Percentiles rank a stretch among this genome's conserved stretches.
phyloP scores from a whole-genome alignment of 2,888 invertebrate species.

The Marronus borbonicus region DNA sequence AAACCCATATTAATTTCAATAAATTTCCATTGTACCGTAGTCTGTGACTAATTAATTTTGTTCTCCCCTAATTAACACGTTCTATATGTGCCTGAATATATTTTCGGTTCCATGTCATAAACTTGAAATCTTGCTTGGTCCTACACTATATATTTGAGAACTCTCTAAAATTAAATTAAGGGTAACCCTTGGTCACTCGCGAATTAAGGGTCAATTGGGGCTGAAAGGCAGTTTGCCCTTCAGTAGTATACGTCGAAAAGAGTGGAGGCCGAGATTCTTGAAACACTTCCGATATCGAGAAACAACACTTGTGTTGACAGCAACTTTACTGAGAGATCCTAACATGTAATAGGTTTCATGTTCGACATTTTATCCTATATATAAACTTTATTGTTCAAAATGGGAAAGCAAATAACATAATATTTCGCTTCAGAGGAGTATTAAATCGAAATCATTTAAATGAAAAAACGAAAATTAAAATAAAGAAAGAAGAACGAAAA shows the following conservation, averaged over 20 bases:
- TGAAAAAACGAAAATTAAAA: too few species aligned
- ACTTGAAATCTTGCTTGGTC: slow-evolving; percentile 21
- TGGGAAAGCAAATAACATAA: too few species aligned
- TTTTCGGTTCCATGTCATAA: slow-evolving; percentile 34
- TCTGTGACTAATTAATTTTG: slow-evolving; percentile 23
- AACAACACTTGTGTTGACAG: slow-evolving; percentile 28
- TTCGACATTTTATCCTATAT: not conserved
- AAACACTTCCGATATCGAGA: slow-evolving; percentile 6
- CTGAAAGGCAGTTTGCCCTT: slow-evolving; percentile 17
- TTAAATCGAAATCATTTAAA: too few species aligned
- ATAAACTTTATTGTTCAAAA: too few species aligned
- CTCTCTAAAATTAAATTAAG: slow-evolving; percentile 41
- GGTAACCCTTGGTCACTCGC: slow-evolving; percentile 43
- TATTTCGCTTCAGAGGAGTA: too few species aligned
- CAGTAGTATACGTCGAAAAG: not conserved
- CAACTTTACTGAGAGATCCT: not conserved
- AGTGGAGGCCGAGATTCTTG: slow-evolving; percentile 8
- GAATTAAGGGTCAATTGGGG: slow-evolving; percentile 42
- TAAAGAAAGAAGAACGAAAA: too few species aligned
- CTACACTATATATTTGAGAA: slow-evolving; percentile 34
- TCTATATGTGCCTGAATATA: slow-evolving; percentile 21
- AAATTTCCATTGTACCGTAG: slow-evolving; percentile 25
- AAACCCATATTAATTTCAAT: slow-evolving; percentile 11
- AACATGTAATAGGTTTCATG: not conserved
- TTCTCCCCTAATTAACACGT: slow-evolving; percentile 19